These are phyloP conservation scores for Agrochola lychnidis DNA, from an alignment of 2,888 invertebrate genomes.

Conservation along the genomic window DNA sequence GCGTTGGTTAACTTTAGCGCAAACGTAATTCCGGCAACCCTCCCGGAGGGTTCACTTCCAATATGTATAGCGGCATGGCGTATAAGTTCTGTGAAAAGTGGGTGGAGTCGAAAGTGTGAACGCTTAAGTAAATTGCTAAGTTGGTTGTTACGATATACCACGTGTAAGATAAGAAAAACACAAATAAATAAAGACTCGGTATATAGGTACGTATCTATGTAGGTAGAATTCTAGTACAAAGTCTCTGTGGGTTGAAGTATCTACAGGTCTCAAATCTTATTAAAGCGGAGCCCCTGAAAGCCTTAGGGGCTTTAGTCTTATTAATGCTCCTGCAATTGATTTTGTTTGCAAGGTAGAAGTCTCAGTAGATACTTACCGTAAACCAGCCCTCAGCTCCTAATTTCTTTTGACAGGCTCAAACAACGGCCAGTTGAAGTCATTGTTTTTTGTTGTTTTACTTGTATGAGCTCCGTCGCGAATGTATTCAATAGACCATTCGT, in stretches of 20 bases:
- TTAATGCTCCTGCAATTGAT: background rate
- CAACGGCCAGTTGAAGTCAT: no score
- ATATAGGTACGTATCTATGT: background rate
- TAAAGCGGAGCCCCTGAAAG: background rate
- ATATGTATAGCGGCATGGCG: no score
- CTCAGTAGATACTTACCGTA: background rate
- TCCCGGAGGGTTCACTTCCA: no score
- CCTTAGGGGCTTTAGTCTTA: background rate
- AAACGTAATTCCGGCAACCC: no score
- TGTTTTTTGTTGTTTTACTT: background rate
- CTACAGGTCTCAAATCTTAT: slow-evolving; percentile 1
- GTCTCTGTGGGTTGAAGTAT: background rate
- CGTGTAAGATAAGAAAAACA: background rate
- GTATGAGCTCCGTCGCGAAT: background rate
- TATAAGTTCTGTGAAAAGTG: no score
- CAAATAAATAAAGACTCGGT: background rate
- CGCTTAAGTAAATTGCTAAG: background rate
- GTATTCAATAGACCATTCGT: no score
- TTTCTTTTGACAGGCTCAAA: background rate
- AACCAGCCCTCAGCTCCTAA: background rate
- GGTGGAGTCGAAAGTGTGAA: no score
- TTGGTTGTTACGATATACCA: slow-evolving; percentile 7
- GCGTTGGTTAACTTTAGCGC: no score
- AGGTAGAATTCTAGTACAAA: background rate
- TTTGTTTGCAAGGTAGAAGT: background rate